These are phyloP conservation scores for Cherax destructor DNA, from an alignment of 1,140 invertebrate genomes.

Conservation along the genomic window DNA sequence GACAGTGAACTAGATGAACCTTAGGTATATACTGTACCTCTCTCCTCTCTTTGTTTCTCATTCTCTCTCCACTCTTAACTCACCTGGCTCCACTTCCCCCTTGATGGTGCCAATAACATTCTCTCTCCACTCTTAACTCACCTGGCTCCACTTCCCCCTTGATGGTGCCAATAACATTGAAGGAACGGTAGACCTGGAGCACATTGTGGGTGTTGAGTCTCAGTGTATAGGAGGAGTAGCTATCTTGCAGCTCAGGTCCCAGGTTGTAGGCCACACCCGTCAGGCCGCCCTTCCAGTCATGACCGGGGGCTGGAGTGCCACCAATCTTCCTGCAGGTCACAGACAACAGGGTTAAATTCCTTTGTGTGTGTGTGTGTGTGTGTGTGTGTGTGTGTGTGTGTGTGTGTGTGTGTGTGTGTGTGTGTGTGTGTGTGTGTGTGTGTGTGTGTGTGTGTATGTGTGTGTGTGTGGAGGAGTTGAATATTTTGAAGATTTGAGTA, in stretches of 20 bases:
- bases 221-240: slow-evolving; percentile 78
- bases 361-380: no score
- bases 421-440: no score
- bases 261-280: slow-evolving; percentile 80
- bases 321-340: slow-evolving; percentile 25
- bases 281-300: slow-evolving; percentile 78
- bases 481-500: no score
- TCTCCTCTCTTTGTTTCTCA: no score
- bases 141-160: slow-evolving; percentile 72
- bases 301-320: slow-evolving; percentile 75
- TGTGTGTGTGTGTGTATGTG: no score
- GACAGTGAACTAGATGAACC: no score
- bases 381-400: no score
- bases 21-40: no score
- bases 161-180: slow-evolving; percentile 72
- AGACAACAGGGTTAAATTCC: no score
- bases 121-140: no score
- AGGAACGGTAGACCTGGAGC: slow-evolving; percentile 71
- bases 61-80: not conserved
- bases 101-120: slow-evolving; percentile 73
- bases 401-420: no score
- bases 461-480: no score
- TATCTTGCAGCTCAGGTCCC: slow-evolving; percentile 78
- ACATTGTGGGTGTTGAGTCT: slow-evolving; percentile 77
- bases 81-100: slow-evolving; percentile 71